phyloP scores from a whole-genome alignment of 2,113 vertebrate species.

The Trematocara stigmaticum region DNA sequence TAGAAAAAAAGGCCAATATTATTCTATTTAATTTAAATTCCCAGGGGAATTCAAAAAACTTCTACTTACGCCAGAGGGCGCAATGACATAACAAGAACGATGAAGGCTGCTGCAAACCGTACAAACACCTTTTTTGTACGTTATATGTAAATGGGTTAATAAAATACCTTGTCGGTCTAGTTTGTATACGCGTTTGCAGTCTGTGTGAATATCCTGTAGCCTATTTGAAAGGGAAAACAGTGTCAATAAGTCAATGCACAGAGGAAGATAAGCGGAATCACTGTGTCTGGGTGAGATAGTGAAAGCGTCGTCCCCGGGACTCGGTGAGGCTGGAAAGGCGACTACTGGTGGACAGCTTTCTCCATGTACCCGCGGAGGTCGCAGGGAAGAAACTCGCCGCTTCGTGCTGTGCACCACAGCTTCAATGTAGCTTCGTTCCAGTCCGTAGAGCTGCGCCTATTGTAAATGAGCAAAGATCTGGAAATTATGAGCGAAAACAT shows the following conservation, averaged over 20 bases:
- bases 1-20: background rate
- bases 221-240: background rate
- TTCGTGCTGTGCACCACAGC: background rate
- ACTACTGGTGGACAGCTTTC: conserved; percentile 31
- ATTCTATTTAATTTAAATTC: background rate
- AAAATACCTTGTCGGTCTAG: background rate
- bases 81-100: background rate
- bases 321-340: background rate
- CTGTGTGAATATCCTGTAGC: background rate
- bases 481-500: conserved; percentile 46
- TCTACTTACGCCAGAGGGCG: conserved; percentile 22
- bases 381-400: conserved; percentile 1
- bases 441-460: background rate
- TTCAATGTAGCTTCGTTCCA: conserved; percentile 9
- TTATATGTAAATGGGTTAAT: background rate
- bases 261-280: background rate
- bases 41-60: background rate
- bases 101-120: background rate
- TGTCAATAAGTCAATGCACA: background rate
- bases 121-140: background rate
- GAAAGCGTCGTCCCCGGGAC: conserved; percentile 12
- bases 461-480: background rate
- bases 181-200: background rate
- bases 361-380: conserved; percentile 27
- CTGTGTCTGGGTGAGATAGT: background rate